phyloP scores from a whole-genome alignment of 2,888 invertebrate species.

The Microctonus hyperodae region DNA sequence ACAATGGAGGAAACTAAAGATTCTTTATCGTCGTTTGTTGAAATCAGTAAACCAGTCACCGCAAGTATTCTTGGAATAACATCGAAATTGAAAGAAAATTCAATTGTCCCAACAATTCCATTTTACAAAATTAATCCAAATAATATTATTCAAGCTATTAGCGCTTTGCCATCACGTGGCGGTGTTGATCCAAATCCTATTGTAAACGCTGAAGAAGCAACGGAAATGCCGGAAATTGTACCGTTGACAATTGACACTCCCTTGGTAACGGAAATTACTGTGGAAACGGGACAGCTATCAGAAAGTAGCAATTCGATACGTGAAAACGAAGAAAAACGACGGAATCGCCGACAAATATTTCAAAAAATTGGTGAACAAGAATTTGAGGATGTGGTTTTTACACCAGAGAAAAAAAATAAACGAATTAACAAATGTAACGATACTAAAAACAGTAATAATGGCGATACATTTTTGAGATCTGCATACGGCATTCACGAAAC shows the following conservation, averaged over 20 bases:
- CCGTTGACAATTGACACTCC: slow-evolving; percentile 49
- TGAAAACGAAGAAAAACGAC: slow-evolving; percentile 54
- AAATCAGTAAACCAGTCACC: slow-evolving; percentile 57
- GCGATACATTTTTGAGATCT: slow-evolving; percentile 29
- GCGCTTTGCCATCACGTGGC: slow-evolving; percentile 50
- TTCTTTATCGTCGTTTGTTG: slow-evolving; percentile 49
- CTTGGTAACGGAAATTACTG: slow-evolving; percentile 44
- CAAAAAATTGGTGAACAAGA: slow-evolving; percentile 77
- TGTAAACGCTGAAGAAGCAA: slow-evolving; percentile 77
- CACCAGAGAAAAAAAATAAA: slow-evolving; percentile 66
- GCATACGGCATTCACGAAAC: slow-evolving; percentile 42
- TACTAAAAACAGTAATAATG: slow-evolving; percentile 32
- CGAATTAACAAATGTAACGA: slow-evolving; percentile 37
- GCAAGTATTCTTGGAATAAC: slow-evolving; percentile 58
- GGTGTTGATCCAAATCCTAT: slow-evolving; percentile 63
- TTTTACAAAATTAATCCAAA: slow-evolving; percentile 56
- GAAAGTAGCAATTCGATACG: slow-evolving; percentile 23
- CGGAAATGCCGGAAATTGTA: slow-evolving; percentile 71
- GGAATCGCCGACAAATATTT: slow-evolving; percentile 70
- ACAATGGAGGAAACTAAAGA: slow-evolving; percentile 35
- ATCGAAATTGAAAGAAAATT: slow-evolving; percentile 59
- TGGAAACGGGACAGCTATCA: slow-evolving; percentile 19
- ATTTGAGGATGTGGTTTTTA: slow-evolving; percentile 74
- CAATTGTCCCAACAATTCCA: slow-evolving; percentile 59
- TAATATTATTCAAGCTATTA: slow-evolving; percentile 55